Base-by-base conservation (phyloP, 2,888 invertebrate species). In the Dascillus cervinus region DNA sequence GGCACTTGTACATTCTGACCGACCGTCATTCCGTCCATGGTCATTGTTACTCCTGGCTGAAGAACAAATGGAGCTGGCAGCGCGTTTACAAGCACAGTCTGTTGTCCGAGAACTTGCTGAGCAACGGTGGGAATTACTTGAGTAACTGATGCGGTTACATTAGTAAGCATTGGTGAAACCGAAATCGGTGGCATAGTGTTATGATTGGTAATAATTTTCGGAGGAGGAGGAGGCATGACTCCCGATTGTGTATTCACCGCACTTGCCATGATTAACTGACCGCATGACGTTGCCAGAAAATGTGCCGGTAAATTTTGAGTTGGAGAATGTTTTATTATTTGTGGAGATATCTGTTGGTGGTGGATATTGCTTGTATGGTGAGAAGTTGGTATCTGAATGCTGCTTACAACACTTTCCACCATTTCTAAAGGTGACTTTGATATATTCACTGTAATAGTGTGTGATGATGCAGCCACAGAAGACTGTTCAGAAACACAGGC, bases 71-170 rank as follows among this genome's bases (percentile, higher is more conserved):
- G 85, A 10, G 82, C 71, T 26, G 80, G 82, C 39, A 88, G 64
- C 0, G 87, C 78, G 53, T 89, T 89, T 1, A 90, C 80, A 3
- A 90, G 72, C 1, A 87, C 83, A 0, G 86, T 79, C 13, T 82
- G 82, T 53, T 79, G 83, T 13, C 82, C 82, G 2, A 83, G 70
- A 10, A 83, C 74, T 52, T 79, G 75, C 45, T 77, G 79, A 26
- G 55, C 55, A 1, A 75, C 75, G 0, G 77, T 72, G 1, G 79
- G 76, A 20, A 77, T 72, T 1, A 77, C 76, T 58, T 80, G 79
- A 5, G 75, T 71, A 4, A 77, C 72, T 1, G 80, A 72, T 0
- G 75, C 75, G 1, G 75, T 77, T 1, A 77, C 79, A 47, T 75
- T 79, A 0, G 79, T 78, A 1, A 74, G 69, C 58, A 75, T 70